Percentiles rank a stretch among this genome's conserved stretches.
These are phyloP conservation scores for Umimayanthus kanabou DNA, from an alignment of 92 coral and sea anemone species.

Conservation along the genomic window DNA sequence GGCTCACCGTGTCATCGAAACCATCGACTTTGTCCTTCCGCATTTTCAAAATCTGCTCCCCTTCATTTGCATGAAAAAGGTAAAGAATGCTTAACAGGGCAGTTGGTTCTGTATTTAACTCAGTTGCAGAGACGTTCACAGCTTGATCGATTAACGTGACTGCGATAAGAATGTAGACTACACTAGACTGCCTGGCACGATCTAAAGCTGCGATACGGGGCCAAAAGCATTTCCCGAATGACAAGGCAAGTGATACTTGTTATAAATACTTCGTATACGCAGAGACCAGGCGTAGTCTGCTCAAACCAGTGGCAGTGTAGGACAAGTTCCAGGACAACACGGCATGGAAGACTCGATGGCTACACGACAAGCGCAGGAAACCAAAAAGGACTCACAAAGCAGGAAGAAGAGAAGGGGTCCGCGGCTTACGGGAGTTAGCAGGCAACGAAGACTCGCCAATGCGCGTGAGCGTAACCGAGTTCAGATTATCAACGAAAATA, in stretches of 20 bases:
- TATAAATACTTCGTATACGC: conserved; percentile 18
- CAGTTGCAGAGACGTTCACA: not conserved
- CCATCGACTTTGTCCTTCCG: conserved; percentile 16
- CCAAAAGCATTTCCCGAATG: conserved; percentile 34
- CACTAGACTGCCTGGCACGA: conserved; percentile 41
- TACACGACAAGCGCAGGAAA: conserved; percentile 2
- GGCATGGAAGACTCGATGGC: conserved; percentile 15
- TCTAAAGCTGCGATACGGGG: not conserved
- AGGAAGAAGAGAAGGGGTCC: conserved; percentile 83
- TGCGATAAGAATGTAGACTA: conserved; percentile 33
- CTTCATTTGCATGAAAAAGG: not conserved
- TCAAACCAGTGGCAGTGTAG: not conserved
- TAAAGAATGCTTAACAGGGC: not conserved
- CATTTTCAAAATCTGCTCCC: not conserved
- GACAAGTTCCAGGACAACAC: not conserved
- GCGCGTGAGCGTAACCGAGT: conserved; percentile 82
- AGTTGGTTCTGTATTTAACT: not conserved
- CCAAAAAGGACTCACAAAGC: conserved; percentile 45
- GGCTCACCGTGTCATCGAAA: conserved; percentile 20
- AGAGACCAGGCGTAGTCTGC: conserved; percentile 22
- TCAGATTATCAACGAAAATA: conserved; percentile 76
- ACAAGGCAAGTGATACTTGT: conserved; percentile 17
- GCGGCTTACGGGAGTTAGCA: conserved; percentile 84
- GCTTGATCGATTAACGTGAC: conserved; percentile 41
- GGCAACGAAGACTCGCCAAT: conserved; percentile 84